Base-by-base conservation (phyloP, 1,140 invertebrate species). In the Drosophila kepulauana region DNA sequence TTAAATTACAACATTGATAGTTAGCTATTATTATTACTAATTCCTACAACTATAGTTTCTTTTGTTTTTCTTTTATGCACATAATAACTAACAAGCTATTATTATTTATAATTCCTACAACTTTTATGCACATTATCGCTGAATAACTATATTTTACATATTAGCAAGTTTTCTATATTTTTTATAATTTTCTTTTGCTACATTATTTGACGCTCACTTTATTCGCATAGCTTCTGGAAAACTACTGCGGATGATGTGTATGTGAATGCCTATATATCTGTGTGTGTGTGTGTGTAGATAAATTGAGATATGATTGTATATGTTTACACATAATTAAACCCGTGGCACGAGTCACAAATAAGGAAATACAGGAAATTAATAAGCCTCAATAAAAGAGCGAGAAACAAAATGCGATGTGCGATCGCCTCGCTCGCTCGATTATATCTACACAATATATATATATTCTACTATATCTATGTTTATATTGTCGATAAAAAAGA, bases 301-400 rank as follows among this genome's bases (percentile, higher is more conserved):
- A 38, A 56, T 56, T 56, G 52, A 38, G 52, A 56, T 56, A 38
- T 38, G 33, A 56, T 56, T 56, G 69, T 70, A 66, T 77, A 69
- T 81, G 74, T 78, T 73, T 81, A 76, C 73, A 77, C 73, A 87
- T 78, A 74, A 77, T 82, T 77, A 80, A 80, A 80, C 41, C 28
- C 49, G 33, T 41, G 81, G 52, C 79, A 69, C 66, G 51, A 51
- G 57, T 46, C 52, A 48, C 69, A 79, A 82, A 88, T 80, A 78
- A 66, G 82, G 70, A 84, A 78, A 89, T 81, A 81, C 85, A 89
- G 85, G 74, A 88, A 88, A 89, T 88, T 89, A 84, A 75, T 72
- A 71, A 65, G 75, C 66, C 38, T 45, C 48, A 56, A 61, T 70
- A 80, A 64, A 75, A 79, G 15, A 54, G 43, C 33, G 15, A 5